These are phyloP conservation scores for Brachyhypopomus gauderio DNA, from an alignment of 2,113 vertebrate genomes.

Conservation along the genomic window DNA sequence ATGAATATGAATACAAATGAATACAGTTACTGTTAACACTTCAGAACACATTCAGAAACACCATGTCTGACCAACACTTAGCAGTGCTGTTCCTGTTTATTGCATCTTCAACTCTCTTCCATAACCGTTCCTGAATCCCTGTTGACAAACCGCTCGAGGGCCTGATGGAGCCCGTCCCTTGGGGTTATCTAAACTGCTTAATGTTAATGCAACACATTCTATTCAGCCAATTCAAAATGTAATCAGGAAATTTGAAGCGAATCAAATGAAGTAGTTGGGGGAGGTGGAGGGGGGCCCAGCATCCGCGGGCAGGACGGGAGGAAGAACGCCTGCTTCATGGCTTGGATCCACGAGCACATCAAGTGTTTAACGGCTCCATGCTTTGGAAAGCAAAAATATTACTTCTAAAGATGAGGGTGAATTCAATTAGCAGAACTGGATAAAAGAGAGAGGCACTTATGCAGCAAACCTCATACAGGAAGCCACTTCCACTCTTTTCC, in stretches of 20 bases:
- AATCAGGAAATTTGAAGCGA: slow-evolving; percentile 61
- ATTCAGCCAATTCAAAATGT: slow-evolving; percentile 48
- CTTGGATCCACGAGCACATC: slow-evolving; percentile 77
- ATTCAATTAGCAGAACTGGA: slow-evolving; percentile 77
- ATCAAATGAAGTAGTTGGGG: slow-evolving; percentile 63
- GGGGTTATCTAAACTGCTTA: slow-evolving; percentile 34
- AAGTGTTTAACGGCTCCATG: slow-evolving; percentile 76
- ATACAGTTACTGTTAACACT: background rate
- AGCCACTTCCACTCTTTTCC: slow-evolving; percentile 67
- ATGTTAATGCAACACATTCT: slow-evolving; percentile 38
- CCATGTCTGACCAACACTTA: background rate
- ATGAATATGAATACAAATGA: no score
- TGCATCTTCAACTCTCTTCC: slow-evolving; percentile 2
- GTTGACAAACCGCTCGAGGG: slow-evolving; percentile 37
- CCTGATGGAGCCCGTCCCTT: slow-evolving; percentile 28
- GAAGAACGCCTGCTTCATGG: slow-evolving; percentile 75
- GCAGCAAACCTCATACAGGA: slow-evolving; percentile 73
- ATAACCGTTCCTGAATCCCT: background rate
- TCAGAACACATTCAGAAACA: background rate
- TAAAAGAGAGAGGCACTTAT: slow-evolving; percentile 67
- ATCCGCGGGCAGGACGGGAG: slow-evolving; percentile 35
- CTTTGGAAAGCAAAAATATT: slow-evolving; percentile 79
- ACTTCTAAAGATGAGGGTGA: slow-evolving; percentile 70
- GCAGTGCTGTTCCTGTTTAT: background rate
- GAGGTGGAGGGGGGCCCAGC: slow-evolving; percentile 32